phyloP scores from a whole-genome alignment of 2,113 vertebrate species.

The Pelecanus crispus region DNA sequence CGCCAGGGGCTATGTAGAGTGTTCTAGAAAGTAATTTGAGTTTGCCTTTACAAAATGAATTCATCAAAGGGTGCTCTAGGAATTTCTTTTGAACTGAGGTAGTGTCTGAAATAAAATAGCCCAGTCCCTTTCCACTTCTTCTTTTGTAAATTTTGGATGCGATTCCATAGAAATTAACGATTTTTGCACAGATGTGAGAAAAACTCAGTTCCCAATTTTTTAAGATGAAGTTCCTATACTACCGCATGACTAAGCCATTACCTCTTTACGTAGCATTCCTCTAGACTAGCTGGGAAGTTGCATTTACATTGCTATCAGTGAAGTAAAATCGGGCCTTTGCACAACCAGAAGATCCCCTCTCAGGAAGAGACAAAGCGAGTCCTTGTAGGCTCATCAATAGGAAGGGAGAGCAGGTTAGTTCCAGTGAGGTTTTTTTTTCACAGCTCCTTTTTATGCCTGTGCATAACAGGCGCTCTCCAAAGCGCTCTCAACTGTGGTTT shows the following conservation, averaged over 20 bases:
- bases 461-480: background rate
- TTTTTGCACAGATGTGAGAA: background rate
- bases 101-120: background rate
- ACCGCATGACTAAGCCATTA: background rate
- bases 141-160: background rate
- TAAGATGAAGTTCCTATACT: background rate
- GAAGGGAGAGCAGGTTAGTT: background rate
- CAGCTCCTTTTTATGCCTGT: background rate
- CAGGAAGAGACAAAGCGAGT: background rate
- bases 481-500: background rate
- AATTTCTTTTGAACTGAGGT: background rate
- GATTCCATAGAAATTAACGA: background rate
- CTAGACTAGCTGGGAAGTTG: background rate
- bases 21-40: constrained; percentile 1
- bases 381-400: background rate
- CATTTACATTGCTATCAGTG: fast-evolving
- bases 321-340: background rate
- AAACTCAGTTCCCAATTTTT: background rate
- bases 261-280: background rate
- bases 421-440: background rate
- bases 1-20: background rate
- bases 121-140: background rate
- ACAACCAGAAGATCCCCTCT: background rate
- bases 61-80: background rate
- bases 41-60: background rate